Conservation (phyloP, 2,888 invertebrate genomes). For the Orchesellides sinensis region DNA sequence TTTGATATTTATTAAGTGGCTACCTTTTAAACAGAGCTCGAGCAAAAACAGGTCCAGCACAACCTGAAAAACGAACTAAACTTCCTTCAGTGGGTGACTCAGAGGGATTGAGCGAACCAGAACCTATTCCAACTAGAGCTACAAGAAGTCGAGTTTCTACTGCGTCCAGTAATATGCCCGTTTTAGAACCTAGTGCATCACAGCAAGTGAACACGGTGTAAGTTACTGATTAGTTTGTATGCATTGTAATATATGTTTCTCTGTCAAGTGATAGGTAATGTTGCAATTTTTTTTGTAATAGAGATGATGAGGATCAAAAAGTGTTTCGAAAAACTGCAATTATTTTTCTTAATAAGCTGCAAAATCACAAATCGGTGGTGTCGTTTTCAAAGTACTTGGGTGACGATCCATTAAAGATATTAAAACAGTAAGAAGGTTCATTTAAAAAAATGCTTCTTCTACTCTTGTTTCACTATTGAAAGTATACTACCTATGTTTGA, state of each 20-base stretch:
- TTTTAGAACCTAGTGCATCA: conserved; percentile 9
- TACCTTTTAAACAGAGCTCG: conserved; percentile 24
- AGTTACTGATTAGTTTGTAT: not conserved
- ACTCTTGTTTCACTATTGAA: not conserved
- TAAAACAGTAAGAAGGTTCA: conserved; percentile 26
- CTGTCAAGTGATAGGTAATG: too few relatives aligned
- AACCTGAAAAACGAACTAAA: conserved; percentile 33
- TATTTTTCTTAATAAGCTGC: conserved; percentile 7
- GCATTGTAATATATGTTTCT: not conserved
- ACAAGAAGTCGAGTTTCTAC: conserved; percentile 48
- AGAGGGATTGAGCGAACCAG: conserved; percentile 37
- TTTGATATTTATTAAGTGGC: not conserved
- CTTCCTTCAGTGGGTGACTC: conserved; percentile 40
- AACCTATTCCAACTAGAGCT: conserved; percentile 29
- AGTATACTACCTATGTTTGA: not conserved
- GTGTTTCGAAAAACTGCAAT: conserved; percentile 14
- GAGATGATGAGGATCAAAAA: conserved; percentile 40
- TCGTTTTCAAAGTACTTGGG: conserved; percentile 9
- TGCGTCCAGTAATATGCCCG: conserved; percentile 17
- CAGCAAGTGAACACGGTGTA: conserved; percentile 1
- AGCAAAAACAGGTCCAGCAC: conserved; percentile 20
- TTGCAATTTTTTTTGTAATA: too few relatives aligned
- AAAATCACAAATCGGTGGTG: not conserved
- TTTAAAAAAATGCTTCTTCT: not conserved
- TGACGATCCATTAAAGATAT: conserved; percentile 14